Conservation (phyloP, 2,797 vertebrate species). For the Hyperoplus lanceolatus region DNA sequence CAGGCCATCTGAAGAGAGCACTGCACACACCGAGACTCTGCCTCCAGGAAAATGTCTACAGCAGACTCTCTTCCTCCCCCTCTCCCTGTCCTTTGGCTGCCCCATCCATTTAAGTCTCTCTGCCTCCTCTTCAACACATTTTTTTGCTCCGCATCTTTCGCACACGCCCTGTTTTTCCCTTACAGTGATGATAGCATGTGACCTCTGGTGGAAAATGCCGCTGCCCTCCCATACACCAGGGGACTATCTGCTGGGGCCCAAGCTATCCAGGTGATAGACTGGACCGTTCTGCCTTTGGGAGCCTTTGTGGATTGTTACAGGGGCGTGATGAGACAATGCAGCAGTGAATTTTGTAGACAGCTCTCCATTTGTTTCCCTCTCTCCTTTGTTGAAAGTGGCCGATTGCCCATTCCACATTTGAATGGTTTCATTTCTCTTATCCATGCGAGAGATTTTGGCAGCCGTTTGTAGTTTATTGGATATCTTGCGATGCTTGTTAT, state of each 20-base stretch:
- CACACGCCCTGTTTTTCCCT: slow-evolving; percentile 33
- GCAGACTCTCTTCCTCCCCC: slow-evolving; percentile 9
- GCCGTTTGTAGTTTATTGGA: slow-evolving; percentile 27
- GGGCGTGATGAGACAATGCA: slow-evolving; percentile 19
- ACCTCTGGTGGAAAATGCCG: slow-evolving; percentile 37
- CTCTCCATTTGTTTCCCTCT: slow-evolving; percentile 23
- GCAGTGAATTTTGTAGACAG: slow-evolving; percentile 17
- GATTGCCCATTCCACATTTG: slow-evolving; percentile 35
- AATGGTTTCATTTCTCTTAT: slow-evolving; percentile 44
- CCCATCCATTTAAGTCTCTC: slow-evolving; percentile 37
- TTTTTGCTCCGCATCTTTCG: slow-evolving; percentile 18
- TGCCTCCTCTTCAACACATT: slow-evolving; percentile 40
- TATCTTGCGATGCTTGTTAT: slow-evolving; percentile 52
- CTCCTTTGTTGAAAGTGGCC: slow-evolving; percentile 51
- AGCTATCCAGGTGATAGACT: slow-evolving; percentile 36
- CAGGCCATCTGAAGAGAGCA: slow-evolving; percentile 34
- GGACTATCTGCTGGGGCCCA: slow-evolving; percentile 10
- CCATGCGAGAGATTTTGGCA: slow-evolving; percentile 25
- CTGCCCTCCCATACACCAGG: not conserved
- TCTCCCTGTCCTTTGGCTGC: slow-evolving; percentile 44
- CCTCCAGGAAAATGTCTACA: slow-evolving; percentile 33
- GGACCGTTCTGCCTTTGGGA: slow-evolving; percentile 7
- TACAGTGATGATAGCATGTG: slow-evolving; percentile 13
- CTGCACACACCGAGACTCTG: not conserved
- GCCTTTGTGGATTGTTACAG: not conserved